A percentile compares a stretch with the other conserved stretches of the same genome.
Conservation (phyloP, 2,888 invertebrate species). For the Callinectes sapidus region DNA sequence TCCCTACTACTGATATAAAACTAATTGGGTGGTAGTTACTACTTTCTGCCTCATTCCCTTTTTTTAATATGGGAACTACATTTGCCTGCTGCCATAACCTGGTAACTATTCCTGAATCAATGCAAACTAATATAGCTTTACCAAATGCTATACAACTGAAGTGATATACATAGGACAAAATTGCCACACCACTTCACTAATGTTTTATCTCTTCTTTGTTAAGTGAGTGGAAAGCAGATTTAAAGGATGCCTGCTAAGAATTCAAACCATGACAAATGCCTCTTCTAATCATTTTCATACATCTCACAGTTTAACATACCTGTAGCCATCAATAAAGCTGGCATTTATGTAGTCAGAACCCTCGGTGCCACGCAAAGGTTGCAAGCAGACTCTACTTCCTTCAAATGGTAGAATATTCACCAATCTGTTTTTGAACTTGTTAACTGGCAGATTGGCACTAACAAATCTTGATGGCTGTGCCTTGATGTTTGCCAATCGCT, state of each 20-base stretch:
- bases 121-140: no score
- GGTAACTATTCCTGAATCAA: no score
- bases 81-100: no score
- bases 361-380: constrained; percentile 84
- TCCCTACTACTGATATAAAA: no score
- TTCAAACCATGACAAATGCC: neutral
- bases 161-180: no score
- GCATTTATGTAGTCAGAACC: constrained; percentile 98
- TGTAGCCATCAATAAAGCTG: constrained; percentile 96
- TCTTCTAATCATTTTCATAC: neutral
- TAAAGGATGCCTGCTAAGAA: neutral
- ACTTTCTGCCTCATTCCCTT: no score
- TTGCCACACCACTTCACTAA: no score
- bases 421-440: constrained; percentile 98
- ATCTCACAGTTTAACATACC: constrained; percentile 77
- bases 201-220: no score
- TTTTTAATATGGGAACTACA: no score
- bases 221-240: no score
- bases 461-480: constrained; percentile 95
- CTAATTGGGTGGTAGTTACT: no score
- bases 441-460: constrained; percentile 95
- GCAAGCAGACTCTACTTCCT: constrained; percentile 92
- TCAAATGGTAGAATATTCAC: constrained; percentile 99
- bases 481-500: constrained; percentile 93
- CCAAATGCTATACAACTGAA: no score